Conservation (phyloP, 2,888 invertebrate genomes). For the Drosophila diplacantha region DNA sequence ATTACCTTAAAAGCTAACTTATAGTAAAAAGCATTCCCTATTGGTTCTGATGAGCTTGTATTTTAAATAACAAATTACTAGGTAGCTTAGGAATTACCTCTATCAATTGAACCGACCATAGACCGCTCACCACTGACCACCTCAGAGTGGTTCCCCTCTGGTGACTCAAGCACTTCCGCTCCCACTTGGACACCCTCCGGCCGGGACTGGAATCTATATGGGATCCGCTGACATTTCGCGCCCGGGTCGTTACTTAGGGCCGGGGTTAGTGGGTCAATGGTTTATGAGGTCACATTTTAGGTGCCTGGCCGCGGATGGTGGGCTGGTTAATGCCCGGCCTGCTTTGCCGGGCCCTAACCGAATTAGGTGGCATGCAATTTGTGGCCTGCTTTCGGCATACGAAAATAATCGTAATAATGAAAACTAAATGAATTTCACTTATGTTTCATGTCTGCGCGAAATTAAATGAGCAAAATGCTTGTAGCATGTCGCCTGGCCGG, state of each 20-base stretch:
- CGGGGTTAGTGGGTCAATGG: slow-evolving; percentile 71
- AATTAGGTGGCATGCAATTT: slow-evolving; percentile 60
- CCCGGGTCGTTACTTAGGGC: slow-evolving; percentile 65
- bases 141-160: slow-evolving; percentile 18
- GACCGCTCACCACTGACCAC: slow-evolving; percentile 25
- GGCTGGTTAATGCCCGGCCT: slow-evolving; percentile 37
- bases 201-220: slow-evolving; percentile 54
- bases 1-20: background rate
- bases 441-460: slow-evolving; percentile 66
- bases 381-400: slow-evolving; percentile 56
- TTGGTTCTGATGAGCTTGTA: background rate
- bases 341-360: slow-evolving; percentile 42
- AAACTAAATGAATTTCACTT: slow-evolving; percentile 71
- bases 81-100: background rate
- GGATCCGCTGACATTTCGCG: slow-evolving; percentile 64
- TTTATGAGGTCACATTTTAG: slow-evolving; percentile 64
- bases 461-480: slow-evolving; percentile 65
- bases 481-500: slow-evolving; percentile 56
- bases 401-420: slow-evolving; percentile 50
- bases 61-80: slow-evolving; percentile 4
- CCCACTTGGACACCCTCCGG: slow-evolving; percentile 18
- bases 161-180: slow-evolving; percentile 36
- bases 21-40: background rate
- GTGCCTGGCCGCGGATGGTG: slow-evolving; percentile 17
- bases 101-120: background rate